Evolutionary conservation across 2,888 invertebrate species (phyloP).

Genomic region (Microdon myrmicae): DNA sequence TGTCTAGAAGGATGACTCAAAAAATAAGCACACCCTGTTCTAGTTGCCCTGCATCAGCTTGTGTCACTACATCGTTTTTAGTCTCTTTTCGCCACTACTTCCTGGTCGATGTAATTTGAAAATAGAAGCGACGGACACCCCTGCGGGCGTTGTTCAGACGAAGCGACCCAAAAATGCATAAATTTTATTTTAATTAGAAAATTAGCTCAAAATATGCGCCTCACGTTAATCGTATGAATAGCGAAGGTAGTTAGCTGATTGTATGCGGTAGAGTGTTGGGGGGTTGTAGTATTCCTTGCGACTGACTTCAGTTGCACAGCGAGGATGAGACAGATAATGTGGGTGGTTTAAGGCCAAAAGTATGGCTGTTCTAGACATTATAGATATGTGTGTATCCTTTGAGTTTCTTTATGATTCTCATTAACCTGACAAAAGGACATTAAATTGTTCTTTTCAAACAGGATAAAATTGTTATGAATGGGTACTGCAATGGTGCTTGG

Average conservation of each 20-base stretch:
- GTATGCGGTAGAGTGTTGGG: conserved; percentile 35
- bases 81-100: not conserved
- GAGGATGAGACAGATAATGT: not conserved
- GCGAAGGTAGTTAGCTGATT: conserved; percentile 19
- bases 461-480: conserved; percentile 34
- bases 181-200: conserved; percentile 67
- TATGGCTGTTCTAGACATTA: conserved; percentile 11
- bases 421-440: conserved; percentile 50
- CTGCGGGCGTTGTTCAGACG: conserved; percentile 33
- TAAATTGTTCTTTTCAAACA: conserved; percentile 49
- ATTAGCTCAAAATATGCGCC: conserved; percentile 67
- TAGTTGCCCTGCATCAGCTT: conserved; percentile 51
- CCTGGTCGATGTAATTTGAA: not conserved
- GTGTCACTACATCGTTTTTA: conserved; percentile 35
- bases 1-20: not conserved
- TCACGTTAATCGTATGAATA: conserved; percentile 67
- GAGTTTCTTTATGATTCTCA: conserved; percentile 49
- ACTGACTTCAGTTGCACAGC: conserved; percentile 21
- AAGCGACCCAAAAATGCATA: conserved; percentile 62
- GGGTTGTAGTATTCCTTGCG: not conserved
- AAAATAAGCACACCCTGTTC: conserved; percentile 27
- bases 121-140: not conserved
- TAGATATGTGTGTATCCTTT: conserved; percentile 42
- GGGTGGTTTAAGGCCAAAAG: conserved; percentile 5
- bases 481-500: not conserved